Evolutionary conservation across 2,797 vertebrate genomes (phyloP), one percentile per base, ranked within the genome.

Genomic region (Todus mexicanus): DNA sequence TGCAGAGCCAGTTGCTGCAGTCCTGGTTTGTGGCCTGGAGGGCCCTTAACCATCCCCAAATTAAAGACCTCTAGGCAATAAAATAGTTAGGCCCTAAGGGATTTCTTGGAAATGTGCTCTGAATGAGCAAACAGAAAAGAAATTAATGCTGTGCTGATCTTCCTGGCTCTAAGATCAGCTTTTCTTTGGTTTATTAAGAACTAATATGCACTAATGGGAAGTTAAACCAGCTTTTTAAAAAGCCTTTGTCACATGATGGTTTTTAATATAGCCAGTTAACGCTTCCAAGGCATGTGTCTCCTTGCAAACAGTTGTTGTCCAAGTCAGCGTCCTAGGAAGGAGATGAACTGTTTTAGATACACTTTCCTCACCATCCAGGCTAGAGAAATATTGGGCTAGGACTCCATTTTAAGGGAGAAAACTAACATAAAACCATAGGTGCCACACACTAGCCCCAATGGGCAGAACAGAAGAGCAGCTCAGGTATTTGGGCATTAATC

Each of bases 71-170:
- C 56, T 35, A 87, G 79, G 81, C 56, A 71, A 74, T 76, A 68
- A 89, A 79, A 76, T 56, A 74, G 60, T 64, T 87, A 42, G 48
- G 12, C 23, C 19, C 48, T 53, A 68, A 77, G 84, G 72, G 85
- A 68, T 66, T 78, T 80, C 27, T 79, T 90, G 73, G 86, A 76
- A 89, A 82, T 60, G 56, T 84, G 69, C 53, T 80, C 10, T 79
- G 84, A 87, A 83, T 89, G 79, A 92, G 68, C 45, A 87, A 94
- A 84, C 12, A 92, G 71, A 73, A 90, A 92, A 87, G 5, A 88
- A 79, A 87, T 79, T 71, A 77, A 50, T 48, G 48, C 23, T 79
- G 12, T 64, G 56, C 43, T 76, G 79, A 80, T 82, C 7, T 37
- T 89, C 43, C 27, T 59, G 59, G n/a, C 35, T 90, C 37, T 38